A percentile compares a stretch with the other conserved stretches of the same genome.
These are phyloP conservation scores for Characodon lateralis DNA, from an alignment of 2,797 vertebrate genomes.

Conservation along the genomic window DNA sequence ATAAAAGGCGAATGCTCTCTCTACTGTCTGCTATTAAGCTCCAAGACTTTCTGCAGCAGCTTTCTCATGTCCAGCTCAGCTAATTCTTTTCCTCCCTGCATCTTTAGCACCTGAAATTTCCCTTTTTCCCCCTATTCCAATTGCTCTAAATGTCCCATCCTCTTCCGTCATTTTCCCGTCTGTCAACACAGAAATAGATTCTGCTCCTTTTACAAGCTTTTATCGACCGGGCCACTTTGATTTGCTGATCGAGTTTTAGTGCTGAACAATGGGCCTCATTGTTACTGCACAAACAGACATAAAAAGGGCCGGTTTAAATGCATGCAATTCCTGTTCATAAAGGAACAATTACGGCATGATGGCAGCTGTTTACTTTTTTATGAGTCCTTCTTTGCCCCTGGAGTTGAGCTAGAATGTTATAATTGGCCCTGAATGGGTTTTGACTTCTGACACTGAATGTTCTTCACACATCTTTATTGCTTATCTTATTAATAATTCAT, in stretches of 20 bases:
- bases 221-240: slow-evolving; percentile 33
- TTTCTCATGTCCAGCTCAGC: slow-evolving; percentile 1
- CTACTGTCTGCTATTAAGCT: slow-evolving; percentile 46
- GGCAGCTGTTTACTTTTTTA: slow-evolving; percentile 11
- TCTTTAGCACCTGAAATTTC: neutral
- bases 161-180: neutral
- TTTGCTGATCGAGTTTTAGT: slow-evolving; percentile 37
- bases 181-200: slow-evolving; percentile 5
- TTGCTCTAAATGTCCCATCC: neutral
- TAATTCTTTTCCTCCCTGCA: neutral
- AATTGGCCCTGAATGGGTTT: slow-evolving; percentile 35
- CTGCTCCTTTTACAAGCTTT: slow-evolving; percentile 12
- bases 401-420: slow-evolving; percentile 21
- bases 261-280: slow-evolving; percentile 20
- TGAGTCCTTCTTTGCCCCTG: neutral
- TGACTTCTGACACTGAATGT: slow-evolving; percentile 27
- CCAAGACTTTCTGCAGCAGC: slow-evolving; percentile 28
- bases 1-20: slow-evolving; percentile 35
- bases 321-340: slow-evolving; percentile 17
- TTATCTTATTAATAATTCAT: slow-evolving; percentile 14
- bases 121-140: neutral
- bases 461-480: slow-evolving; percentile 5
- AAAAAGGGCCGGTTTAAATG: slow-evolving; percentile 30
- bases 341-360: slow-evolving; percentile 13
- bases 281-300: slow-evolving; percentile 23